Evolutionary conservation across 2,888 invertebrate genomes (phyloP).

Genomic region (Synanthedon formicaeformis): DNA sequence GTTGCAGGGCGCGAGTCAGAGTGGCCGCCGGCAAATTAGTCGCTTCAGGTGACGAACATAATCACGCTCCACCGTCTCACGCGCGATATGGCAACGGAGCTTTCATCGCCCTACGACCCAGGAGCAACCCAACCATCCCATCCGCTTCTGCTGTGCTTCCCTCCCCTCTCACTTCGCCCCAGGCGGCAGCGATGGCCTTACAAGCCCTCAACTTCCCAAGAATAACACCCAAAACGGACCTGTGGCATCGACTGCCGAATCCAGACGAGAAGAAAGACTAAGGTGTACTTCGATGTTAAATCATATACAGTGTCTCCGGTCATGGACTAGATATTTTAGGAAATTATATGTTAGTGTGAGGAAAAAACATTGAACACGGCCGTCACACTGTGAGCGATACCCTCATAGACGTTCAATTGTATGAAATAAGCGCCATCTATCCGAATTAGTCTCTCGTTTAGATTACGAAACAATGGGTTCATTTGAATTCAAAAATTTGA

Average conservation of each 20-base stretch:
- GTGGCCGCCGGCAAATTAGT: conserved; percentile 48
- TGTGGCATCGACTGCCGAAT: conserved; percentile 43
- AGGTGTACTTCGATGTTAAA: conserved; percentile 2
- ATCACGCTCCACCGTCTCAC: conserved; percentile 59
- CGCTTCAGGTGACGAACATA: conserved; percentile 52
- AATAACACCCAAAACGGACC: conserved; percentile 53
- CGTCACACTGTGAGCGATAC: too few relatives aligned
- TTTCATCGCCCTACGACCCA: conserved; percentile 56
- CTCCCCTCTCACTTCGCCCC: conserved; percentile 26
- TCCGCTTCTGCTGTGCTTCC: conserved; percentile 11
- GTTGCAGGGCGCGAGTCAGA: conserved; percentile 54
- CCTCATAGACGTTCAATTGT: too few relatives aligned
- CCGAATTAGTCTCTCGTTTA: too few relatives aligned
- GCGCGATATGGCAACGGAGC: conserved; percentile 63
- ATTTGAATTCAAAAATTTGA: too few relatives aligned
- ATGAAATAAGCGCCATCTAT: too few relatives aligned
- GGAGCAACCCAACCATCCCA: conserved; percentile 15
- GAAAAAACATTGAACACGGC: too few relatives aligned
- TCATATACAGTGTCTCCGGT: too few relatives aligned
- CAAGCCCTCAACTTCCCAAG: conserved; percentile 52
- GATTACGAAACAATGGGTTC: too few relatives aligned
- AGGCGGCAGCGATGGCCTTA: conserved; percentile 40
- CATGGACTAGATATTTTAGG: not conserved
- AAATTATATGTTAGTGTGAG: too few relatives aligned
- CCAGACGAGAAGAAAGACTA: conserved; percentile 45